Evolutionary conservation across 2,797 vertebrate species (phyloP).

Genomic region (Galagoides demidoff): DNA sequence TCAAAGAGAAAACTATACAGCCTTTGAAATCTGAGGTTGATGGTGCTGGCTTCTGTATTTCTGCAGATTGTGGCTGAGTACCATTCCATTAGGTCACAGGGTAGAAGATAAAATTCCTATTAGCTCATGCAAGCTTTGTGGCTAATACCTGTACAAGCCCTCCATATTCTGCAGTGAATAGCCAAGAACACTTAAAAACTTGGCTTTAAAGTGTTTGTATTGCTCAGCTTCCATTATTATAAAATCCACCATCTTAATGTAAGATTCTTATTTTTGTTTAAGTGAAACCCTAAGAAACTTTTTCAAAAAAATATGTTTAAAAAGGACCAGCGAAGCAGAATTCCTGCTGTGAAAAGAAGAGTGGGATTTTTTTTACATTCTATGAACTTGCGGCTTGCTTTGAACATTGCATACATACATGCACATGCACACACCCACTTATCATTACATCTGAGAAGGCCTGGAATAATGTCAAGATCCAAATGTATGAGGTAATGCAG

Average conservation of each 20-base stretch:
- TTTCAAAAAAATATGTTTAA: conserved; percentile 6
- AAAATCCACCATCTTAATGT: neutral
- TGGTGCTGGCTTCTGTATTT: neutral
- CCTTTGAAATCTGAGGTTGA: neutral
- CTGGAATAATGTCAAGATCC: conserved; percentile 32
- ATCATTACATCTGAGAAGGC: neutral
- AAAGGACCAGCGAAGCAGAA: neutral
- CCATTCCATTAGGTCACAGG: neutral
- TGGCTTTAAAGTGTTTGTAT: neutral
- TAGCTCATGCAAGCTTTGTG: neutral
- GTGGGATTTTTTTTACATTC: neutral
- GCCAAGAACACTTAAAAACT: neutral
- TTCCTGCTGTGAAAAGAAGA: neutral
- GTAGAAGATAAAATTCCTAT: conserved; percentile 1
- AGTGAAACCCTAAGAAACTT: conserved; percentile 30
- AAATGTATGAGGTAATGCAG: conserved; percentile 3
- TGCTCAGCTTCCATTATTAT: neutral
- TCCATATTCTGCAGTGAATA: neutral
- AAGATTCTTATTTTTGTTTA: conserved; percentile 54
- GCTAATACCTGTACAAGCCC: neutral
- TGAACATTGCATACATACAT: neutral
- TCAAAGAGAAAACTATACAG: neutral
- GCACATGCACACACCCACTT: neutral
- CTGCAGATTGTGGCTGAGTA: neutral
- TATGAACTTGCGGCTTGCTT: neutral